Evolutionary conservation across 2,888 invertebrate genomes (phyloP), one percentile per base, ranked within the genome.

Genomic region (Ornithoptera alexandrae): DNA sequence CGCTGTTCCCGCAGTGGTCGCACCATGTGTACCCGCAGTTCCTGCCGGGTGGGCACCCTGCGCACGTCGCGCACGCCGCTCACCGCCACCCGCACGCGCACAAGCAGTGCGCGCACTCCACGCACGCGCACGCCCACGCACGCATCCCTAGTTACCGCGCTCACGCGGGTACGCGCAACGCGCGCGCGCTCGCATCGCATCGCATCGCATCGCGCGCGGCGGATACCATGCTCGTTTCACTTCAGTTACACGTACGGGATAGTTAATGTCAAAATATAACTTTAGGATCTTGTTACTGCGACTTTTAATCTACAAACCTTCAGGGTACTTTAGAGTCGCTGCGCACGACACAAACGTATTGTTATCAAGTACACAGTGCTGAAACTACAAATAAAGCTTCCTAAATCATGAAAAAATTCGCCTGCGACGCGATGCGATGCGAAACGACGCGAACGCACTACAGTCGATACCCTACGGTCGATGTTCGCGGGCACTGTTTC

Each of bases 21-120:
- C 97, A 97, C 93, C 97, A 97, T 94, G 97, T 97, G 85, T 97
- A 97, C 93, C 97, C 97, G 81, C 97, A 97, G 94, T 97, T 97
- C 94, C 95, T 97, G 90, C 97, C 97, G 84, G 97, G 97, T 89
- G 96, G 97, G 90, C 97, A 97, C 93, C 96, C 97, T 81, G 93
- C 93, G 84, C 87, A 83, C 74, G 58, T 46, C 65, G 65, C 62
- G 60, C 69, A 65, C 61, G 62, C 46, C 46, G 46, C 62, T 22
- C 56, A 56, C 56, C 89, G 93, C 92, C 92, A 95, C 94, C 84
- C 94, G 93, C 91, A 93, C 88, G 66, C 66, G 58, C 70, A 70
- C 67, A 67, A 67, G 60, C 67, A 67, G 63, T 70, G 70, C 67
- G 64, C 63, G 70, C 94, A 94, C 91, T 88, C 89, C 79, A 88